Conservation (phyloP, 2,888 invertebrate species). For the Sphecodes monilicornis region DNA sequence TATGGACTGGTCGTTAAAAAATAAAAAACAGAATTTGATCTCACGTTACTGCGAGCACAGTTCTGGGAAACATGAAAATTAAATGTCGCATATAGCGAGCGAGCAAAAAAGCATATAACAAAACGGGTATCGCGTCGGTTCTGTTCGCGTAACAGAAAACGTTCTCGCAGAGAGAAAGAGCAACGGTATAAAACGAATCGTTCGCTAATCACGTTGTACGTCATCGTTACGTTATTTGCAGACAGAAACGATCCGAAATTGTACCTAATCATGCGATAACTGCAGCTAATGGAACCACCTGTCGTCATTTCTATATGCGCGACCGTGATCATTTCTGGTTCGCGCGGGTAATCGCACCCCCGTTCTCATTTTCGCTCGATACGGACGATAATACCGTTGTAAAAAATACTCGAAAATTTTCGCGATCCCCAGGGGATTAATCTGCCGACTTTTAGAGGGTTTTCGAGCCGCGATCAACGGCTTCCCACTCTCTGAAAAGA, state of each 20-base stretch:
- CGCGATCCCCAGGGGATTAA: background rate
- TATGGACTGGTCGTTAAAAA: background rate
- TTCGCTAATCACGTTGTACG: background rate
- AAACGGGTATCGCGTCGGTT: background rate
- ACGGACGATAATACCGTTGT: background rate
- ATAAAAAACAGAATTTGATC: background rate
- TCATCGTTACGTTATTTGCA: background rate
- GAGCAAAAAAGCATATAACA: background rate
- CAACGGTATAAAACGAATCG: background rate
- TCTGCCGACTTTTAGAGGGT: background rate
- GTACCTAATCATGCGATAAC: background rate
- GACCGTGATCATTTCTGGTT: background rate
- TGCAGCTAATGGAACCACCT: background rate
- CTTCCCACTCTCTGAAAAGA: background rate
- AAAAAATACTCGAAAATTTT: conserved; percentile 1
- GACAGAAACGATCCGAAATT: background rate
- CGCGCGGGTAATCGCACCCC: background rate
- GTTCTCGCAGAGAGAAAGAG: background rate
- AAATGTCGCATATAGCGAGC: background rate
- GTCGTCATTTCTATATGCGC: conserved; percentile 9
- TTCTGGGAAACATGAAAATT: background rate
- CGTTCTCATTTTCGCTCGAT: background rate
- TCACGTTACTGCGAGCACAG: background rate
- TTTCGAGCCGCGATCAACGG: background rate
- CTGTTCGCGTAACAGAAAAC: background rate